Evolutionary conservation across 2,797 vertebrate genomes (phyloP), one percentile per base, ranked within the genome.

Genomic region (Dipus sagitta): DNA sequence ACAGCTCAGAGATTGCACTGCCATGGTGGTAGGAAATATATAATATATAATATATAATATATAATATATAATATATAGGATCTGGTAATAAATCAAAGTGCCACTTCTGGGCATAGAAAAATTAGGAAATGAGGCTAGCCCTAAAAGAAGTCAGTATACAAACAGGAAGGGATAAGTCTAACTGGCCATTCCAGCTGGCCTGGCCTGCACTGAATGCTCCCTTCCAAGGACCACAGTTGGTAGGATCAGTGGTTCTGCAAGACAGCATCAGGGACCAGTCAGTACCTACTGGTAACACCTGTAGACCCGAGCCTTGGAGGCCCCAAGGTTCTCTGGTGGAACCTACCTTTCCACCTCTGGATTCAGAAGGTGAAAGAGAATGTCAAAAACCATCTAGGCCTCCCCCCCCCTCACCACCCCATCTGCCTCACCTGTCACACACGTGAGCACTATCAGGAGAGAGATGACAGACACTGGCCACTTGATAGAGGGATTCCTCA

Each of bases 121-220:
- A 58, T 17, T 13, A 17, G 54, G 54, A 87, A 76, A 83, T 78
- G 77, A 94, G 52, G n/a, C 83, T 81, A 47, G 7, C 70, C 52
- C 77, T 91, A 38, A 95, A 78, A 67, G 86, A 94, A 91, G 79
- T 89, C 72, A 58, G 42, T 38, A 18, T 38, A 8, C 10, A 74
- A 78, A 80, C 75, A 92, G 92, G 92, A 96, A 89, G 47, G 77
- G n/a, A 79, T 81, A 91, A 87, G 81, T 58, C 86, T 88, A 38
- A 24, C 52, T 95, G 91, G 79, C 83, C 80, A 92, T 86, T 75
- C 58, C 93, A 92, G 92, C 60, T 67, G 52, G n/a, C 54, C 38
- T 75, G 90, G 86, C 79, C 60, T 77, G 34, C 6, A 12, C 74
- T 81, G 94, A 93, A 58, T 75, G 34, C 60, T 88, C 42, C 60